phyloP scores from a whole-genome alignment of 1,140 invertebrate genomes.

The Leptopilina clavipes region DNA sequence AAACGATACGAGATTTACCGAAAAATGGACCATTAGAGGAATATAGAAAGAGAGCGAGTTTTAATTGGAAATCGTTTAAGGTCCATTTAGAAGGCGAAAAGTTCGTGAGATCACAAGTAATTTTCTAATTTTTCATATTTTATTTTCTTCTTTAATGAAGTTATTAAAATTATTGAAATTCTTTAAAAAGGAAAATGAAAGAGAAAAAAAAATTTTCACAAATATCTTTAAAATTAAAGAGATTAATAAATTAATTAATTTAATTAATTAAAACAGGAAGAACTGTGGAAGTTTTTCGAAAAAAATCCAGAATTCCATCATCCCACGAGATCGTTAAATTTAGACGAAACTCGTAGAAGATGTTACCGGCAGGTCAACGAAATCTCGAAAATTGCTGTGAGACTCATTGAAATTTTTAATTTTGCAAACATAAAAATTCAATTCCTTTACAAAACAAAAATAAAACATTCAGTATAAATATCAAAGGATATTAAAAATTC shows the following conservation, averaged over 20 bases:
- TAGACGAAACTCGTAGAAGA: slow-evolving; percentile 30
- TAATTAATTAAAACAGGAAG: not conserved
- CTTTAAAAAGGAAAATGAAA: too few relatives aligned
- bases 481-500: too few relatives aligned
- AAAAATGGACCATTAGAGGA: slow-evolving; percentile 80
- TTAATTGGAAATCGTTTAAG: slow-evolving; percentile 88
- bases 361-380: slow-evolving; percentile 11
- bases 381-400: not conserved
- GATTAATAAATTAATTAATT: not conserved
- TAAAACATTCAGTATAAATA: too few relatives aligned
- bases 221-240: not conserved
- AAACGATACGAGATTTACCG: slow-evolving; percentile 75
- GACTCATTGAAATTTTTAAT: not conserved
- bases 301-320: slow-evolving; percentile 11
- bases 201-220: not conserved
- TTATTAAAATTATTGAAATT: too few relatives aligned
- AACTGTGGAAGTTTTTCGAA: slow-evolving; percentile 11
- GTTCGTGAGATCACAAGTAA: slow-evolving; percentile 77
- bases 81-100: slow-evolving; percentile 80
- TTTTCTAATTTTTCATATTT: not conserved
- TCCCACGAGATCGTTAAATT: slow-evolving; percentile 13
- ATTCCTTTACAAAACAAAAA: too few relatives aligned
- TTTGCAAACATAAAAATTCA: too few relatives aligned
- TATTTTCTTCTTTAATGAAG: too few relatives aligned
- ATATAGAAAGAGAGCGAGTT: slow-evolving; percentile 84